These are phyloP conservation scores for Andrena chrysosceles DNA, from an alignment of 2,888 invertebrate genomes.

Conservation along the genomic window DNA sequence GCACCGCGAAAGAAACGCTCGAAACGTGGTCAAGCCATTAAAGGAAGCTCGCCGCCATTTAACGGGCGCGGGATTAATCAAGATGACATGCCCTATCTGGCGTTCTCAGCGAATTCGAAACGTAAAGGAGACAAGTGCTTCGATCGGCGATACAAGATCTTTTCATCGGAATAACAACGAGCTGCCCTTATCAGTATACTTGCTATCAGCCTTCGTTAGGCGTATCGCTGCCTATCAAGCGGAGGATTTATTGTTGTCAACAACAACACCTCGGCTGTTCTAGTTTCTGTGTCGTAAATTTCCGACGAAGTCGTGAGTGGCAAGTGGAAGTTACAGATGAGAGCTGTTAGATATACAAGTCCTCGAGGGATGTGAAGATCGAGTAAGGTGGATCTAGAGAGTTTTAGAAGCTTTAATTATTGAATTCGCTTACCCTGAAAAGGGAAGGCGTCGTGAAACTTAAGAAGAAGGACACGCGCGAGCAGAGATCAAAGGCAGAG, in stretches of 20 bases:
- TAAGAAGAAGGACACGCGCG: neutral
- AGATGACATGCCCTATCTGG: no score
- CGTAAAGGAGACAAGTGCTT: neutral
- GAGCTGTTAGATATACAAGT: no score
- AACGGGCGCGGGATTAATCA: neutral
- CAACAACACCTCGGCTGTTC: conserved; percentile 3
- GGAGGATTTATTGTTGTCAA: conserved; percentile 30
- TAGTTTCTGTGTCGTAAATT: neutral
- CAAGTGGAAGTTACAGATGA: no score
- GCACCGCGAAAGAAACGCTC: conserved; percentile 16
- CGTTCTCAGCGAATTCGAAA: no score
- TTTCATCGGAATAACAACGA: conserved; percentile 13
- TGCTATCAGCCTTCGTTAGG: neutral
- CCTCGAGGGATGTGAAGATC: no score
- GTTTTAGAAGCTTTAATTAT: no score
- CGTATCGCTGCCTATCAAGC: conserved; percentile 16
- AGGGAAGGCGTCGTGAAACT: no score
- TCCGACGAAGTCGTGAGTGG: no score
- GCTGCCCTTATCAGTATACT: neutral
- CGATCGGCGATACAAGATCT: neutral
- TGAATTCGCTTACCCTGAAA: no score
- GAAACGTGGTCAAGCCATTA: conserved; percentile 16
- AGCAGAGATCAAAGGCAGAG: neutral
- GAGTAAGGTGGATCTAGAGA: no score
- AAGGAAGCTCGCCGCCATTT: conserved; percentile 24